A percentile compares a stretch with the other conserved stretches of the same genome.
Evolutionary conservation across 2,888 invertebrate genomes (phyloP).

Genomic region (Diploptera punctata): DNA sequence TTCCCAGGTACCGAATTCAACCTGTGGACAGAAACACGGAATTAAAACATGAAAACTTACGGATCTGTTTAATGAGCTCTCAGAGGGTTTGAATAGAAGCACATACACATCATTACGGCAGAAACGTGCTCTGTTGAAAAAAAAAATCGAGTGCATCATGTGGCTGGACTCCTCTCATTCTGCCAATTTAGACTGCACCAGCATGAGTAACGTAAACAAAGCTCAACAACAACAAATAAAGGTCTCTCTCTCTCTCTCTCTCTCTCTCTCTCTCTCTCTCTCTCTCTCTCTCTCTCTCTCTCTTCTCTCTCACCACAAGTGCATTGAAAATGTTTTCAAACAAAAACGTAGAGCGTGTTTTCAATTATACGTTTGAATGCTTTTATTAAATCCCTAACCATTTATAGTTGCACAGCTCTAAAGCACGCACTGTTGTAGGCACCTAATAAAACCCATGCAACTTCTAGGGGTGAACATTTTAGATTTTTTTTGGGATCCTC

Average conservation of each 20-base stretch:
- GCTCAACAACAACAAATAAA: not conserved
- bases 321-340: not conserved
- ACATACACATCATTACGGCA: not conserved
- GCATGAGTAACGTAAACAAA: conserved; percentile 1
- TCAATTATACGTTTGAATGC: conserved; percentile 3
- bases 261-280: too few species aligned
- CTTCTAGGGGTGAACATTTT: too few species aligned
- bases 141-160: not conserved
- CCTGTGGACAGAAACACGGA: too few species aligned
- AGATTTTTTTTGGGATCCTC: too few species aligned
- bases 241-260: too few species aligned
- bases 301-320: not conserved
- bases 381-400: conserved; percentile 12
- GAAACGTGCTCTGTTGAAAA: not conserved
- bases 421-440: not conserved
- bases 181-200: not conserved
- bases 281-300: not conserved
- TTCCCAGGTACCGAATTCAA: too few species aligned
- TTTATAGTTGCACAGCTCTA: not conserved
- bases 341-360: not conserved
- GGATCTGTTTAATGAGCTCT: not conserved
- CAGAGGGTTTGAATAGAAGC: not conserved
- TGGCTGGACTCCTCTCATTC: not conserved
- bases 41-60: not conserved
- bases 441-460: not conserved